A percentile compares a stretch with the other conserved stretches of the same genome.
Evolutionary conservation across 2,888 invertebrate species (phyloP).

Genomic region (Stenichneumon culpator): DNA sequence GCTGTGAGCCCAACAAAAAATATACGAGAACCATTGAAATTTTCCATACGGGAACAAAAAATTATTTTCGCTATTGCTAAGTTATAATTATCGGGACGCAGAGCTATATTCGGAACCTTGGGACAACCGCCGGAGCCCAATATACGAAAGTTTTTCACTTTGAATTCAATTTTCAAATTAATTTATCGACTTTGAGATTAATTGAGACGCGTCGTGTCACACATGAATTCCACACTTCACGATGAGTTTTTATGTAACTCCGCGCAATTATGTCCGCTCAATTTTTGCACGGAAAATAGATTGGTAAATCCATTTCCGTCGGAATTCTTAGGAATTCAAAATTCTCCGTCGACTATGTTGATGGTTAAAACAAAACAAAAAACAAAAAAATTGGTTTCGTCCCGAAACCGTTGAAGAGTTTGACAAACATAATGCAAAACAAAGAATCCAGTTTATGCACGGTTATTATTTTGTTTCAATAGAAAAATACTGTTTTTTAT

Average conservation of each 20-base stretch:
- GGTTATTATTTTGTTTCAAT: slow-evolving; percentile 14
- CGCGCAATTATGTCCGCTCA: too few relatives aligned
- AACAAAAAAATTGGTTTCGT: neutral
- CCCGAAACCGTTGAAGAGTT: neutral
- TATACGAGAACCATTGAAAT: slow-evolving; percentile 38
- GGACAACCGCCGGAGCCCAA: neutral
- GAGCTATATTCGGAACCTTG: neutral
- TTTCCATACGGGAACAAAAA: slow-evolving; percentile 17
- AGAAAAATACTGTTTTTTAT: slow-evolving; percentile 60
- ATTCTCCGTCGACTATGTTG: neutral
- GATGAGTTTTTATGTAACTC: neutral
- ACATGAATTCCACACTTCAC: neutral
- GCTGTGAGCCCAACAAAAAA: slow-evolving; percentile 16
- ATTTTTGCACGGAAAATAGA: neutral
- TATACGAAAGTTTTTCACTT: neutral
- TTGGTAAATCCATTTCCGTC: neutral
- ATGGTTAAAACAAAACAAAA: neutral
- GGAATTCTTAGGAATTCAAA: neutral
- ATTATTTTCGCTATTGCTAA: slow-evolving; percentile 1
- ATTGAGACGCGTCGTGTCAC: neutral
- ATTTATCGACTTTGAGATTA: too few relatives aligned
- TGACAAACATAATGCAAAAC: slow-evolving; percentile 1
- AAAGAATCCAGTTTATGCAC: neutral
- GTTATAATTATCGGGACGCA: neutral
- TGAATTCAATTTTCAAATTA: neutral